Evolutionary conservation across 2,888 invertebrate genomes (phyloP), one percentile per base, ranked within the genome.

Genomic region (Callyntrura guangdongensis): DNA sequence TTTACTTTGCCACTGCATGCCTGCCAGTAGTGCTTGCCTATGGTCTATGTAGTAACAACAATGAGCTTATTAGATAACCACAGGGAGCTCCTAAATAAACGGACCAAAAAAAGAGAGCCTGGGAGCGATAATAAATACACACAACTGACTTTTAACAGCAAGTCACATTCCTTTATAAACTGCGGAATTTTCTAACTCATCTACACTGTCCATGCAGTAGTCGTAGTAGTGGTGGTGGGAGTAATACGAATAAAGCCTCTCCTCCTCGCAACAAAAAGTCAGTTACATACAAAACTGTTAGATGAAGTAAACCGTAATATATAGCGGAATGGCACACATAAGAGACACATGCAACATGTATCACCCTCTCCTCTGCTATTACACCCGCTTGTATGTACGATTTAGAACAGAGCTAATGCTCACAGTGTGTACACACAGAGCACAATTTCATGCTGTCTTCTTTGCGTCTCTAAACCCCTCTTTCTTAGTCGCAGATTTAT

Each of bases 401-500:
- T 27, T 6, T 11, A 27, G 56, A 9, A 20, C 49, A 14, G n/a
- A 25, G 0, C 6, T 20, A 49, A n/a, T 74, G 27, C 11, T n/a
- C n/a, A n/a, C n/a, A n/a, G n/a, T n/a, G 20, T 56, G 14, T 25
- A 14, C 25, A 9, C 27, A 74, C 22, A 1, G 81, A 36, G 72
- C 72, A 88, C 83, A 92, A 93, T 93, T 92, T 92, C 91, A 91
- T 91, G 91, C 92, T 92, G 93, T 93, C 92, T 92, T 89, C 92
- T 92, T 92, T 81, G 87, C 90, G 92, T 89, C 86, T 82, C n/a
- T n/a, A 67, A 87, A 89, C 91, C 86, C 89, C 89, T 79, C 89
- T 91, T 91, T 89, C 86, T 89, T 77, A 90, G 56, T 69, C 86
- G 56, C 89, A 92, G 92, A 92, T 93, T 93, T 92, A 92, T 92